Evolutionary conservation across 2,113 vertebrate species (phyloP).

Genomic region (Rattus rattus): DNA sequence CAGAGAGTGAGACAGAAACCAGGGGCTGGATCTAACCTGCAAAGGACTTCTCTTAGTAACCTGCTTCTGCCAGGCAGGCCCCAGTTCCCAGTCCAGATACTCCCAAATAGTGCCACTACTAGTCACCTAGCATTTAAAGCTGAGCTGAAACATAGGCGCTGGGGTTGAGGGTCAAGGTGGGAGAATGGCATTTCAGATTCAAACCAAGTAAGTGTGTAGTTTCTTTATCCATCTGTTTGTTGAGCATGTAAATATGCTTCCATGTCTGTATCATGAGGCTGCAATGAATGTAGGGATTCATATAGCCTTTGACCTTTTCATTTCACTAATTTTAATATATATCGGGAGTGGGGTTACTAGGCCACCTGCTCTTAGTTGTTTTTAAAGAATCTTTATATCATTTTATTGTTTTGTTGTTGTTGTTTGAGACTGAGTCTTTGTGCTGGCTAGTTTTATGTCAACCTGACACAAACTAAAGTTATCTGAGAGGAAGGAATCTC

Average conservation of each 20-base stretch:
- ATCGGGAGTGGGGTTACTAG: not conserved
- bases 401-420: not conserved
- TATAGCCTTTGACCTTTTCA: not conserved
- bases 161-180: not conserved
- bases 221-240: not conserved
- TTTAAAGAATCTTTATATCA: not conserved
- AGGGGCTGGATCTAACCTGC: not conserved
- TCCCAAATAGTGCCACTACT: not conserved
- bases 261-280: not conserved
- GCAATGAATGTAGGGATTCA: not conserved
- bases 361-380: not conserved
- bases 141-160: not conserved
- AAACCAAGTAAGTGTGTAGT: not conserved
- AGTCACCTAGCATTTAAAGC: not conserved
- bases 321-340: not conserved
- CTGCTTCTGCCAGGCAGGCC: not conserved
- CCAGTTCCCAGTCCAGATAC: not conserved
- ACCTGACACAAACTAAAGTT: not conserved
- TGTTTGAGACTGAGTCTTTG: not conserved
- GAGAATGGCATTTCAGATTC: not conserved
- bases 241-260: not conserved
- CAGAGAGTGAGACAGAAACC: not conserved
- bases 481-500: not conserved
- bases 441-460: not conserved
- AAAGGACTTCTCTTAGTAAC: not conserved